Evolutionary conservation across 1,140 invertebrate species (phyloP).

Genomic region (Antheraea pernyi): DNA sequence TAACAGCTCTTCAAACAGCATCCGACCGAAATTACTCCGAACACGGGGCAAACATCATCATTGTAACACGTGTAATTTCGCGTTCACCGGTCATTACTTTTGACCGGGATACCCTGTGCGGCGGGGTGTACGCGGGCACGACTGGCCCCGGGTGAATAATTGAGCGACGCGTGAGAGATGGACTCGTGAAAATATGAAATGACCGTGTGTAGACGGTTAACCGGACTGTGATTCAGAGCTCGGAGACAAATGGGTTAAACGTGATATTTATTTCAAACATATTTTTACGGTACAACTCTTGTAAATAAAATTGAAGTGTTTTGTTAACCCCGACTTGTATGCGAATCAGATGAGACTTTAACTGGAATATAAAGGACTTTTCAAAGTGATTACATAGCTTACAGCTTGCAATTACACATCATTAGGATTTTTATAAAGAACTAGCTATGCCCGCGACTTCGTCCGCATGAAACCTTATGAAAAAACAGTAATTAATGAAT

Average conservation of each 20-base stretch:
- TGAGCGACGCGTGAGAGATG: slow-evolving; percentile 57
- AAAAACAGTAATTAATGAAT: too few species aligned
- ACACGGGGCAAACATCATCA: slow-evolving; percentile 56
- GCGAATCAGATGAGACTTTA: too few species aligned
- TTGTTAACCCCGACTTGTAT: too few species aligned
- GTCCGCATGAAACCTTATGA: too few species aligned
- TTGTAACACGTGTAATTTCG: slow-evolving; percentile 71
- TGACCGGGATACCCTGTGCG: slow-evolving; percentile 34
- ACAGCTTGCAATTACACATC: too few species aligned
- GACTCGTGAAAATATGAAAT: slow-evolving; percentile 71
- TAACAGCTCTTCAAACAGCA: slow-evolving; percentile 60
- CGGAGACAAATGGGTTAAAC: not conserved
- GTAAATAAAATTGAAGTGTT: not conserved
- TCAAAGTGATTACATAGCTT: too few species aligned
- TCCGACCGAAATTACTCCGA: slow-evolving; percentile 45
- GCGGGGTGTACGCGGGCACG: not conserved
- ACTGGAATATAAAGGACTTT: too few species aligned
- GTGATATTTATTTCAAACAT: not conserved
- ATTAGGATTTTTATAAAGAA: too few species aligned
- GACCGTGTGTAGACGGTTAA: slow-evolving; percentile 29
- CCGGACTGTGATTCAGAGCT: slow-evolving; percentile 18
- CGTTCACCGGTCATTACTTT: slow-evolving; percentile 65
- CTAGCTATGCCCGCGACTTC: too few species aligned
- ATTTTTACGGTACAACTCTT: not conserved
- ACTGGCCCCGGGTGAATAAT: slow-evolving; percentile 59